phyloP scores from a whole-genome alignment of 2,888 invertebrate genomes.

The Cephalotes varians region DNA sequence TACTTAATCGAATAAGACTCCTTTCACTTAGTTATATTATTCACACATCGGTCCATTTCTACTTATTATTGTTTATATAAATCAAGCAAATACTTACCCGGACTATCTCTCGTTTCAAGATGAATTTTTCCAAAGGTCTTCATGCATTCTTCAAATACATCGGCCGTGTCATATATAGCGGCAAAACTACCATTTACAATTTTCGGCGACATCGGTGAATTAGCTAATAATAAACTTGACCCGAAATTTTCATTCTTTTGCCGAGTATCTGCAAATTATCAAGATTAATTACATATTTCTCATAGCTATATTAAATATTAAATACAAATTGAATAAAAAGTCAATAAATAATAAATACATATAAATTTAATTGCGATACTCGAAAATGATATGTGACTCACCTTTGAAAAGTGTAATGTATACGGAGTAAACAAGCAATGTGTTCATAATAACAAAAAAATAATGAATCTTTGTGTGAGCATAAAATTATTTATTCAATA shows the following conservation, averaged over 20 bases:
- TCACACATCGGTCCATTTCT: no score
- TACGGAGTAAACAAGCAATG: not conserved
- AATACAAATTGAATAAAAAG: not conserved
- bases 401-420: conserved; percentile 8
- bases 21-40: no score
- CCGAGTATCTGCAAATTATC: conserved; percentile 89
- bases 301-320: not conserved
- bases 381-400: conserved; percentile 14
- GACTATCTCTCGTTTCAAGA: conserved; percentile 92
- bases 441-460: conserved; percentile 4
- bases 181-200: conserved; percentile 97
- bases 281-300: not conserved
- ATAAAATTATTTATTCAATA: conserved; percentile 11
- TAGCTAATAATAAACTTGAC: conserved; percentile 96
- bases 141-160: conserved; percentile 91
- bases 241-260: conserved; percentile 95
- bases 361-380: not conserved
- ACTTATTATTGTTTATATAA: no score
- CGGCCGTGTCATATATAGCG: conserved; percentile 94
- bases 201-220: conserved; percentile 98
- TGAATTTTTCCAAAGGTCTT: conserved; percentile 90
- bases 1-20: no score
- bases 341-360: no score
- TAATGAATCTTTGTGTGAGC: not conserved
- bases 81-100: conserved; percentile 86